Percentiles rank a stretch among this genome's conserved stretches.
Conservation (phyloP, 2,113 vertebrate genomes). For the Charina bottae region DNA sequence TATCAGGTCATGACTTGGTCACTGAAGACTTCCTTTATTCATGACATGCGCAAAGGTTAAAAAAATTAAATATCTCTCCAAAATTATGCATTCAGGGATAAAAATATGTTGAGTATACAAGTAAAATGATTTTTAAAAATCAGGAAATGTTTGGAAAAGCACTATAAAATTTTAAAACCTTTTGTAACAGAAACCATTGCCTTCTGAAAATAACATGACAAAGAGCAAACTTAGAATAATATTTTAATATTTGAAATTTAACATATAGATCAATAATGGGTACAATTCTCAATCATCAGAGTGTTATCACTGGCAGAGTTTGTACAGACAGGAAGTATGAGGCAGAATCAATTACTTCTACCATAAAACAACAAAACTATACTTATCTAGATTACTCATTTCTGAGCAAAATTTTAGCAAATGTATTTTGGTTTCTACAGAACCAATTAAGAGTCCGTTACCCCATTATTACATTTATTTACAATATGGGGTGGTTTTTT, state of each 20-base stretch:
- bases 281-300: conserved; percentile 10
- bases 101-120: background rate
- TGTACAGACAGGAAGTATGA: conserved; percentile 6
- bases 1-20: background rate
- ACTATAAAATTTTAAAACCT: background rate
- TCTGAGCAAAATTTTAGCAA: conserved; percentile 3
- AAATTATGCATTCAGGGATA: background rate
- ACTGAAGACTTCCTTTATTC: background rate
- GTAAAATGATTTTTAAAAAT: background rate
- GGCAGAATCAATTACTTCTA: background rate
- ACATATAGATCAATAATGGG: conserved; percentile 5
- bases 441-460: conserved; percentile 7
- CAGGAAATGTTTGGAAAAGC: background rate
- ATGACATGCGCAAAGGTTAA: background rate
- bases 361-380: background rate
- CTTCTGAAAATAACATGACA: background rate
- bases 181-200: background rate
- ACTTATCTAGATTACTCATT: background rate
- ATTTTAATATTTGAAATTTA: conserved; percentile 21
- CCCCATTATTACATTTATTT: conserved; percentile 26
- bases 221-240: conserved; percentile 12
- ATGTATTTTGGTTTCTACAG: background rate
- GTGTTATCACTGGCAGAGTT: background rate
- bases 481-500: conserved; percentile 16
- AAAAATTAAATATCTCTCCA: background rate